These are phyloP conservation scores for Oryzias celebensis DNA, from an alignment of 2,113 vertebrate species.

Conservation along the genomic window DNA sequence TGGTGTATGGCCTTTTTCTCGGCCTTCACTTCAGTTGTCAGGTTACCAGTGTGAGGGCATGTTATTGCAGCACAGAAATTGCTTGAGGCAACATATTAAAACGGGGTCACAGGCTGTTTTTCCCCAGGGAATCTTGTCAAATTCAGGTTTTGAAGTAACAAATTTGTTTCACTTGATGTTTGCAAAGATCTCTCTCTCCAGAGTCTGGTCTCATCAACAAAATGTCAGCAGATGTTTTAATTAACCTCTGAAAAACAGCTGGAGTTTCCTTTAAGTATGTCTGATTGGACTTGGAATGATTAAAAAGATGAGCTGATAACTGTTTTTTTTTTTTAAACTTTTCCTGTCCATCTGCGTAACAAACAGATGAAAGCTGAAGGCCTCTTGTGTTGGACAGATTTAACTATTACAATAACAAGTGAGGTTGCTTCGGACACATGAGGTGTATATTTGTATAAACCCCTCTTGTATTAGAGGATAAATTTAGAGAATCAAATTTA, in stretches of 20 bases:
- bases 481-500: too few relatives aligned
- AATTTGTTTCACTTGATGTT: slow-evolving; percentile 18
- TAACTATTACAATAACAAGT: too few relatives aligned
- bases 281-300: background rate
- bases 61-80: slow-evolving; percentile 51
- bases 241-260: background rate
- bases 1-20: slow-evolving; percentile 17
- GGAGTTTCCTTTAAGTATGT: background rate
- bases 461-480: too few relatives aligned
- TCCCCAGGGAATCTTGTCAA: slow-evolving; percentile 39
- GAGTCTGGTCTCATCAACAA: slow-evolving; percentile 2
- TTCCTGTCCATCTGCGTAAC: too few relatives aligned
- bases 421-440: too few relatives aligned
- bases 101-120: slow-evolving; percentile 53
- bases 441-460: too few relatives aligned
- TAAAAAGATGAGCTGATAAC: too few relatives aligned
- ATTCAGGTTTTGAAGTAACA: slow-evolving; percentile 33
- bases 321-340: too few relatives aligned
- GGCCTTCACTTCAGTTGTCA: slow-evolving; percentile 39
- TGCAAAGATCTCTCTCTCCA: background rate
- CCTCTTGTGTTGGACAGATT: too few relatives aligned
- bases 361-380: too few relatives aligned
- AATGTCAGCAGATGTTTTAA: slow-evolving; percentile 5
- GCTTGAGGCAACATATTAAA: slow-evolving; percentile 61
- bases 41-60: slow-evolving; percentile 26